These are phyloP conservation scores for Eulacestoma nigropectus DNA, from an alignment of 2,113 vertebrate genomes.

Conservation along the genomic window DNA sequence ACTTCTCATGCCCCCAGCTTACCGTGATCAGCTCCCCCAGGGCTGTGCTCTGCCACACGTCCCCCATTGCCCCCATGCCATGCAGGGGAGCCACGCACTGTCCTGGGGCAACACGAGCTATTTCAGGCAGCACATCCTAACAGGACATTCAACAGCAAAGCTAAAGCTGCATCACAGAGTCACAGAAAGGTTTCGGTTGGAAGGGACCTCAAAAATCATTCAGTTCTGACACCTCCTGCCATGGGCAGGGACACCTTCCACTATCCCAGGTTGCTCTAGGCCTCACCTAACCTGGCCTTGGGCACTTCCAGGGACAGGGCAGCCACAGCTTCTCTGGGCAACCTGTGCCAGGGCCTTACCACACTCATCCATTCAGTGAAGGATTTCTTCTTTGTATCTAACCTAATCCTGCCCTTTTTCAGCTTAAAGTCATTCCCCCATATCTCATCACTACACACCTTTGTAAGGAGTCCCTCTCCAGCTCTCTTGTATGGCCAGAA, in stretches of 20 bases:
- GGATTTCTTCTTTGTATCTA: not conserved
- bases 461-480: not conserved
- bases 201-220: not conserved
- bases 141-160: not conserved
- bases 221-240: not conserved
- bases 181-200: not conserved
- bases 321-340: not conserved
- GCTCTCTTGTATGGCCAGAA: not conserved
- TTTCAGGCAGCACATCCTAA: not conserved
- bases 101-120: not conserved
- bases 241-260: not conserved
- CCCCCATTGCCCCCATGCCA: fast-evolving
- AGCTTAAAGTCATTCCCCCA: not conserved
- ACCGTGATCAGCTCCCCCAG: not conserved
- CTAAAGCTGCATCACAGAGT: not conserved
- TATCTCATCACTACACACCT: not conserved
- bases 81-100: fast-evolving
- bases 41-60: fast-evolving
- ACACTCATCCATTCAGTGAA: not conserved
- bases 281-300: fast-evolving
- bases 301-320: not conserved
- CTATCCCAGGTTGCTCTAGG: not conserved
- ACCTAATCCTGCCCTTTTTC: not conserved
- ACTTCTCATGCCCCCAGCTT: not conserved
- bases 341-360: fast-evolving